These are phyloP conservation scores for Dicrurus megarhynchus DNA, from an alignment of 2,113 vertebrate species.

Conservation along the genomic window DNA sequence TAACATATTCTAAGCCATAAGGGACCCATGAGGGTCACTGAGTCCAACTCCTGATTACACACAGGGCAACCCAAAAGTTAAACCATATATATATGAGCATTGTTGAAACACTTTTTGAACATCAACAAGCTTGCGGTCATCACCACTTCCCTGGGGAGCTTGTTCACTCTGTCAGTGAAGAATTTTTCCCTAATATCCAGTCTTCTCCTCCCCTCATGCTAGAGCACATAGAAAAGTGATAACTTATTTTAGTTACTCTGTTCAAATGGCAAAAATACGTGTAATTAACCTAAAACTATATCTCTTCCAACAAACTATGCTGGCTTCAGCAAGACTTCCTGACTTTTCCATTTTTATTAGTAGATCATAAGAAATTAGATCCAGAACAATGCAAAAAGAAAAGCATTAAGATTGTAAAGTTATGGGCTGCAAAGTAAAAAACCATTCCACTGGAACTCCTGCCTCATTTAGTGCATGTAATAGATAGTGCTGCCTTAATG, in stretches of 20 bases:
- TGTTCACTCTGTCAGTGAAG: background rate
- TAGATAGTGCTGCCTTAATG: conserved; percentile 12
- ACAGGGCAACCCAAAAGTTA: background rate
- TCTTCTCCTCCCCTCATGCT: background rate
- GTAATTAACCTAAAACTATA: background rate
- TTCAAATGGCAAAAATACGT: background rate
- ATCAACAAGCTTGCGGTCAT: background rate
- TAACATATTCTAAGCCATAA: background rate
- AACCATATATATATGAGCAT: rapidly evolving
- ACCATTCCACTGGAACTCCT: background rate
- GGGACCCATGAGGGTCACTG: background rate
- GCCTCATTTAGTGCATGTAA: background rate
- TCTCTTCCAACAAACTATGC: background rate
- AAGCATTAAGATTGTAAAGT: background rate
- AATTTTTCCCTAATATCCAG: background rate
- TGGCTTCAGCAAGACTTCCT: background rate
- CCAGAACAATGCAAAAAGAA: background rate
- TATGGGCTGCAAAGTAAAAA: background rate
- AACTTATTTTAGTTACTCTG: background rate
- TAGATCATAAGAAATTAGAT: background rate
- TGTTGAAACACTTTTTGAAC: background rate
- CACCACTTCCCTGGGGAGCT: background rate
- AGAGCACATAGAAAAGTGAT: background rate
- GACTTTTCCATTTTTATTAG: background rate
- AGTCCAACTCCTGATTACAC: background rate